Base-by-base conservation (phyloP, 1,140 invertebrate genomes). In the Macrocentrus cingulum region DNA sequence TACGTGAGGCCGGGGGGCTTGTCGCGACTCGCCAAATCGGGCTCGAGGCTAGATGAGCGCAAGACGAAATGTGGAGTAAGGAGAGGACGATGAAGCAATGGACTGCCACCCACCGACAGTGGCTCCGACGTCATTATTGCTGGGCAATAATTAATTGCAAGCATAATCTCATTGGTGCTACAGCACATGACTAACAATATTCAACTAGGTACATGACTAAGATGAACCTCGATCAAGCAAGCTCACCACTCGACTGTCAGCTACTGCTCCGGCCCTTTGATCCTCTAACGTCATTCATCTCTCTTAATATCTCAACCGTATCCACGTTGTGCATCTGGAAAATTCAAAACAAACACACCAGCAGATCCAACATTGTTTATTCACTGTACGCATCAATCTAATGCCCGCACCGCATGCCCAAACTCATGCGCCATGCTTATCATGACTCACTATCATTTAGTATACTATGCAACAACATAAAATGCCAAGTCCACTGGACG, bases 121-220 rank as follows among this genome's bases (percentile, higher is more conserved):
- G 72, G 72, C 70, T 72, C 71, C 64, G 70, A 72, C 67, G 71
- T 73, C 72, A 75, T 74, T 71, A 66, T 73, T 65, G 65, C 67
- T 70, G 60, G 59, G 60, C 49, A 60, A 16, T 45, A 46, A 15
- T 50, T 36, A 55, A 49, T 51, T 48, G 16, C 32, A 56, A 36
- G 32, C 50, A 52, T 52, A 41, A 32, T 58, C 36, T 58, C 42
- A 51, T 45, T 25, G 9, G 18, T 23, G 1, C 18, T 44, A 18
- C 29, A 50, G 8, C 8, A 55, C 11, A n/a, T 25, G 3, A 1
- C n/a, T 29, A 20, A n/a, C 15, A 11, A 37, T 56, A 3, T 32
- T 50, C 16, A 41, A 22, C 16, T 22, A 59, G 58, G 32, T 32
- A 19, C 16, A 59, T 56, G 44, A 13, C 34, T 41, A 48, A 19